A percentile compares a stretch with the other conserved stretches of the same genome.
These are phyloP conservation scores for Mellilla xanthometata DNA, from an alignment of 2,888 invertebrate genomes.

Conservation along the genomic window DNA sequence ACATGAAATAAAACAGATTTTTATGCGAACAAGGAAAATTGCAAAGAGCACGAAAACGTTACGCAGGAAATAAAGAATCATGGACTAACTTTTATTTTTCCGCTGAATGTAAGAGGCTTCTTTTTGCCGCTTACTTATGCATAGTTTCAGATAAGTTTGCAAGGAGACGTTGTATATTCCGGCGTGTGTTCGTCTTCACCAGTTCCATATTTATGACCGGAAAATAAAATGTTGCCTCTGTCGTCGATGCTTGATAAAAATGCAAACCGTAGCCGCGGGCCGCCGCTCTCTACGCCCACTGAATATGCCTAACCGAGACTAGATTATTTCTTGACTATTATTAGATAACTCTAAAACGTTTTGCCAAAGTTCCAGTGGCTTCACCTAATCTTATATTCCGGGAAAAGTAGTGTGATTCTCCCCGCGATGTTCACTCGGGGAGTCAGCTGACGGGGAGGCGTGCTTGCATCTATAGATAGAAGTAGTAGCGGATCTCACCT, in stretches of 20 bases:
- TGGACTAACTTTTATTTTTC: slow-evolving; percentile 53
- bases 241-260: slow-evolving; percentile 77
- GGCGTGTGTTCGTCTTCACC: slow-evolving; percentile 52
- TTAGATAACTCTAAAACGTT: slow-evolving; percentile 42
- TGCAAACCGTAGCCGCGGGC: slow-evolving; percentile 75
- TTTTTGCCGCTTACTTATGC: slow-evolving; percentile 72
- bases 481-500: slow-evolving; percentile 64
- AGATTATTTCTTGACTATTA: slow-evolving; percentile 41
- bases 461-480: slow-evolving; percentile 39
- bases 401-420: slow-evolving; percentile 33
- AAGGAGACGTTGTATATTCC: slow-evolving; percentile 66
- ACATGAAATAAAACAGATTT: slow-evolving; percentile 27
- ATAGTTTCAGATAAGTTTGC: slow-evolving; percentile 78
- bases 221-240: slow-evolving; percentile 76
- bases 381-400: slow-evolving; percentile 22
- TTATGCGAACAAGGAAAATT: slow-evolving; percentile 26
- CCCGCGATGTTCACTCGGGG: slow-evolving; percentile 35
- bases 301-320: slow-evolving; percentile 62
- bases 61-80: slow-evolving; percentile 32
- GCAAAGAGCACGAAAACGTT: slow-evolving; percentile 36
- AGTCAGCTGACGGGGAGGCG: slow-evolving; percentile 35
- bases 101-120: slow-evolving; percentile 38
- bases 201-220: slow-evolving; percentile 79
- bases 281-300: slow-evolving; percentile 51
- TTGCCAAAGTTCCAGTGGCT: slow-evolving; percentile 35